Conservation (phyloP, 2,113 vertebrate genomes). For the Dicaeum eximium region DNA sequence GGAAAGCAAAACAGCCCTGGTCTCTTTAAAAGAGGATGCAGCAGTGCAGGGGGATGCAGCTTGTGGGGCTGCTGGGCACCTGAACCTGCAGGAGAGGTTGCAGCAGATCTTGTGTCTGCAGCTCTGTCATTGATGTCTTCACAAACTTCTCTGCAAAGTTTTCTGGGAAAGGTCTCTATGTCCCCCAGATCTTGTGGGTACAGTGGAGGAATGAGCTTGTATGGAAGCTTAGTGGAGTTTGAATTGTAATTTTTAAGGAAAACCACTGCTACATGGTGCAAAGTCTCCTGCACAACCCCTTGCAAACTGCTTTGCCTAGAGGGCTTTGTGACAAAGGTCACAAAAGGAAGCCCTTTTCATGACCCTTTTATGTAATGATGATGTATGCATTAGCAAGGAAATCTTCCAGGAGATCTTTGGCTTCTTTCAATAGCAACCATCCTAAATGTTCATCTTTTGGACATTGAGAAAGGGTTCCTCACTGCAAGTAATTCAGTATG, state of each 20-base stretch:
- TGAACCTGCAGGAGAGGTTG: background rate
- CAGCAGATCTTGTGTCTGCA: background rate
- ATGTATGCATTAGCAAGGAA: background rate
- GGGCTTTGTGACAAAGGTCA: background rate
- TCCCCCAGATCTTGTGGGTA: background rate
- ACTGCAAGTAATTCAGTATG: background rate
- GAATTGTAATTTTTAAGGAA: background rate
- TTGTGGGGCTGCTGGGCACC: background rate
- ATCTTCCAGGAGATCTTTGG: background rate
- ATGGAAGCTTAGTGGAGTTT: background rate
- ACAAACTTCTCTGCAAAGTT: background rate
- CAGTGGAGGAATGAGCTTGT: background rate
- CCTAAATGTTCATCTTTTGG: background rate
- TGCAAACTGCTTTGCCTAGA: background rate
- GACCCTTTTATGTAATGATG: background rate
- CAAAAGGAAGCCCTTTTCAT: background rate
- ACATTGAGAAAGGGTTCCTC: background rate
- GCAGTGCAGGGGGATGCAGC: background rate
- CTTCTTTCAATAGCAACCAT: background rate
- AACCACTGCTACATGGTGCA: background rate
- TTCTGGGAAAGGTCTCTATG: background rate
- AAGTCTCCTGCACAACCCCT: background rate
- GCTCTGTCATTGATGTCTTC: fast-evolving
- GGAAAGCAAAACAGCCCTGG: background rate
- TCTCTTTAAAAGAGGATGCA: background rate